These are phyloP conservation scores for Vicugna pacos DNA, from an alignment of 2,113 vertebrate genomes.

Conservation along the genomic window DNA sequence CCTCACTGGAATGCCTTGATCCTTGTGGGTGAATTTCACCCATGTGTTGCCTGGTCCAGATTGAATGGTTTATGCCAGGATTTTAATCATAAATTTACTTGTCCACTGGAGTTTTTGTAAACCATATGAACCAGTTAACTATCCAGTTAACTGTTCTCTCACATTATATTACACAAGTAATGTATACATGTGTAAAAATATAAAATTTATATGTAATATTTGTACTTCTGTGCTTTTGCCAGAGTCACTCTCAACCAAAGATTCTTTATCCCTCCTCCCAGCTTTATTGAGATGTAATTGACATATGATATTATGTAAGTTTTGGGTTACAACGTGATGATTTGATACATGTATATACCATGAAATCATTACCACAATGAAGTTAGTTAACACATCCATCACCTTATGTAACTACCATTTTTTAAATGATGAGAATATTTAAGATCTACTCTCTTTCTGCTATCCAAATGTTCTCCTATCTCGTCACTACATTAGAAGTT, in stretches of 20 bases:
- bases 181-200: not conserved
- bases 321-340: not conserved
- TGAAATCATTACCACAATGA: not conserved
- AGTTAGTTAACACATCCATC: not conserved
- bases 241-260: not conserved
- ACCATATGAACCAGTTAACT: not conserved
- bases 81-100: conserved; percentile 51
- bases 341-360: not conserved
- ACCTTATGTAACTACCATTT: not conserved
- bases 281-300: not conserved
- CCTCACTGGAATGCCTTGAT: not conserved
- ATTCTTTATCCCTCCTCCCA: not conserved
- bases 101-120: conserved; percentile 2
- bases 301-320: not conserved
- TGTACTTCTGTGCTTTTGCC: not conserved
- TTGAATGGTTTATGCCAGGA: not conserved
- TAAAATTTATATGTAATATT: not conserved
- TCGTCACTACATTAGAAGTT: not conserved
- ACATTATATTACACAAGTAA: not conserved
- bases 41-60: not conserved
- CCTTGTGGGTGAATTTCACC: not conserved
- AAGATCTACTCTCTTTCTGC: not conserved
- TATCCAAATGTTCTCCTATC: not conserved
- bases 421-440: not conserved
- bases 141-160: not conserved